Evolutionary conservation across 1,140 invertebrate species (phyloP).

Genomic region (Ridgeia piscesae): DNA sequence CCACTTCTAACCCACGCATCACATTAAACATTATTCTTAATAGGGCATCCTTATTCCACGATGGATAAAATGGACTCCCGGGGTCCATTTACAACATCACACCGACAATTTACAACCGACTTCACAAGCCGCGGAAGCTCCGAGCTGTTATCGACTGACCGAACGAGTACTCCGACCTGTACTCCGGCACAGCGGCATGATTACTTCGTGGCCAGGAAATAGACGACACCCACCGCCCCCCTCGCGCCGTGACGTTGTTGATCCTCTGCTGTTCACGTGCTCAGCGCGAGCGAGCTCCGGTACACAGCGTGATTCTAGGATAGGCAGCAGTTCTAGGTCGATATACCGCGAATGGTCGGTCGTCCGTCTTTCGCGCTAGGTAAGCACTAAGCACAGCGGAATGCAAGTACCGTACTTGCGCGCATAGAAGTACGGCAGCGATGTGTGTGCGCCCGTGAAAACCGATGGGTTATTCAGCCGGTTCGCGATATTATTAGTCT

Average conservation of each 20-base stretch:
- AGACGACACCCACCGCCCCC: neutral
- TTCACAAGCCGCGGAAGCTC: neutral
- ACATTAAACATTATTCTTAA: no score
- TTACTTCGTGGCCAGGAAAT: neutral
- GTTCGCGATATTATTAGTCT: no score
- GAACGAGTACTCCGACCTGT: neutral
- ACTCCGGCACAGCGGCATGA: neutral
- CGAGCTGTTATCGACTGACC: neutral
- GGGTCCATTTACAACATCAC: no score
- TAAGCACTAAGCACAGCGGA: neutral
- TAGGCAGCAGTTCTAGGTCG: neutral
- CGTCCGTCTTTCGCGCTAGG: neutral
- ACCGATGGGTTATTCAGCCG: neutral
- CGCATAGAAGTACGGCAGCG: neutral
- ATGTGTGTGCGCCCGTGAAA: neutral
- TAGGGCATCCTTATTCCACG: no score
- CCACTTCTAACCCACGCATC: no score
- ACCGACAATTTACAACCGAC: neutral
- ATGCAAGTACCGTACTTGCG: neutral
- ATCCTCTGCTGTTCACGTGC: neutral
- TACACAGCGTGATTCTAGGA: neutral
- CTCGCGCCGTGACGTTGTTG: neutral
- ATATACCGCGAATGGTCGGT: neutral
- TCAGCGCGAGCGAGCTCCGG: neutral
- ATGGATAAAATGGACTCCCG: no score